Base-by-base conservation (phyloP, 2,888 invertebrate genomes). In the Coelogynopora nodosa region DNA sequence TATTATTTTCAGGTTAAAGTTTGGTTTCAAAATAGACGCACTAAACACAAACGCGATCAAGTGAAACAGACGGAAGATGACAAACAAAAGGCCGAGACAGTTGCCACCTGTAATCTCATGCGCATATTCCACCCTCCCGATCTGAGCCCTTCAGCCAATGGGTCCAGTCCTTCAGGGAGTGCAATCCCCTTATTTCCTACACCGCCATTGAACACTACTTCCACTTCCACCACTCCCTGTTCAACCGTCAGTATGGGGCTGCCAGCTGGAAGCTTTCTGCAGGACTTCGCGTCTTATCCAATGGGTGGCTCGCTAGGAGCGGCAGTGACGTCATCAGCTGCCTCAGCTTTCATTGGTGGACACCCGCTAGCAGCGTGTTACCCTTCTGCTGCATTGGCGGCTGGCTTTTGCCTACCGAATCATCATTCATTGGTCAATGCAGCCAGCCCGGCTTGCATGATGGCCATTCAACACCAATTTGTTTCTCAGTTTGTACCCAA, bases 11-110 rank as follows among this genome's bases (percentile, higher is more conserved):
- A 84, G 84, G 67, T 84, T 0, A 84, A 84, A 81, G 84, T 84
- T 0, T 84, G 84, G 84, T 84, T 84, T 18, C 84, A 84, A 84
- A 84, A 84, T 30, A n/a, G 84, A 31, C 84, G 84, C 23, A 84
- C 84, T 0, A 84, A 84, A 67, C 67, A 67, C 31, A 84, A 84
- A 49, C 84, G 84, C 67, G 84, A 84, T 30, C 84, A 84, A 23
- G 67, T 27, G 23, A 80, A 80, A n/a, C 23, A 23, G 27, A n/a
- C 81, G 23, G 81, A 80, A 27, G 23, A n/a, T 27, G 23, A 23
- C 5, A 80, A 80, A n/a, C 23, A 27, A 80, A 80, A 80, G 23
- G 23, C 81, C 27, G 81, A 80, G 81, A 80, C 81, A 23, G 5
- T 23, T 13, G 23, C 81, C 5, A 23, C 5, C 23, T 13, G 5